phyloP scores from a whole-genome alignment of 2,797 vertebrate genomes.

The Pangasius krempfi region DNA sequence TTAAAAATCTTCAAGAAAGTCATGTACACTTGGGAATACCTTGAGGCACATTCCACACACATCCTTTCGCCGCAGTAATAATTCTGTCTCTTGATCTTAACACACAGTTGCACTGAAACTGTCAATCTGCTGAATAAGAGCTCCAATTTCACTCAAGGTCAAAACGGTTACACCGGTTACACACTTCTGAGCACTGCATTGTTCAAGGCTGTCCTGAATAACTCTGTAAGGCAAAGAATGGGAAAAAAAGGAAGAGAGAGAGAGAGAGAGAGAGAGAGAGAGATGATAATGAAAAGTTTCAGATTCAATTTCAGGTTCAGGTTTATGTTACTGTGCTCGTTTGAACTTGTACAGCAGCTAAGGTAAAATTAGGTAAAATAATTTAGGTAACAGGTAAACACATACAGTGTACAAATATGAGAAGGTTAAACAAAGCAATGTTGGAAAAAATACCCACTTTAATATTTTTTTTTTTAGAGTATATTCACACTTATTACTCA shows the following conservation, averaged over 20 bases:
- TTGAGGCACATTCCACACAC: not conserved
- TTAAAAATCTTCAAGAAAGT: not conserved
- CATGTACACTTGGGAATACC: not conserved
- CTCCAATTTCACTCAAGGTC: conserved; percentile 2
- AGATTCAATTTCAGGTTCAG: not conserved
- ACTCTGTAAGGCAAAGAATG: not conserved
- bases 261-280: not conserved
- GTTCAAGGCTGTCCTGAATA: not conserved
- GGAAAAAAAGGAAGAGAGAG: not conserved
- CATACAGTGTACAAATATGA: not conserved
- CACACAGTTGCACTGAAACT: not conserved
- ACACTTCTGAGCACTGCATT: not conserved
- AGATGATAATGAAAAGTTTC: not conserved
- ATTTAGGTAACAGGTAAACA: not conserved
- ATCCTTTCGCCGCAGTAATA: not conserved
- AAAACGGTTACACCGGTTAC: not conserved
- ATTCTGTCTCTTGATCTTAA: not conserved
- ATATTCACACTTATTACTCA: not conserved
- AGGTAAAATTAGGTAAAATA: too few relatives aligned
- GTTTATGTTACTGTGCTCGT: not conserved
- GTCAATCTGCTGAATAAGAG: not conserved
- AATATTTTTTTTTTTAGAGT: not conserved
- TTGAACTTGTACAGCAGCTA: not conserved
- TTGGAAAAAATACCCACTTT: not conserved
- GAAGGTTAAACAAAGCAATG: not conserved